These are phyloP conservation scores for Polypedilum pembai DNA, from an alignment of 1,140 invertebrate genomes.

Conservation along the genomic window DNA sequence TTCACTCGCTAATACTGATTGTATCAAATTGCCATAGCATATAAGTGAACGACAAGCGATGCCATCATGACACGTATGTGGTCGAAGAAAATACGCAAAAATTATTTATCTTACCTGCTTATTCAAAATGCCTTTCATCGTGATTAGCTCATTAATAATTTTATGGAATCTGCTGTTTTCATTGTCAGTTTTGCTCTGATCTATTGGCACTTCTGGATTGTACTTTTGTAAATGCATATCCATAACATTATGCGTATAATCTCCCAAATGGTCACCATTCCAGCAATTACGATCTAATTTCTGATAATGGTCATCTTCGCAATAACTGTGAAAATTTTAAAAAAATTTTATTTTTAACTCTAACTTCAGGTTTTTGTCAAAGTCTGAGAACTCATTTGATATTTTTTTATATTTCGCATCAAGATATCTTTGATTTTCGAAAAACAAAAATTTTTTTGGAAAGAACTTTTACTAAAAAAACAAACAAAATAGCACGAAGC, in stretches of 20 bases:
- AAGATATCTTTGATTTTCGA: too few relatives aligned
- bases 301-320: slow-evolving; percentile 39
- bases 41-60: background rate
- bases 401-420: too few relatives aligned
- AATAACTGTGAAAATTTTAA: slow-evolving; percentile 34
- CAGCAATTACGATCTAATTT: slow-evolving; percentile 39
- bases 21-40: background rate
- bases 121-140: slow-evolving; percentile 39
- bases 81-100: background rate
- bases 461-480: too few relatives aligned
- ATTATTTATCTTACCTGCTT: slow-evolving; percentile 36
- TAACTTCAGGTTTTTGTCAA: too few relatives aligned
- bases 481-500: too few relatives aligned
- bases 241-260: slow-evolving; percentile 40
- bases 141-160: slow-evolving; percentile 40
- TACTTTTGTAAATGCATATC: slow-evolving; percentile 39
- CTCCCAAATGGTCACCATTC: slow-evolving; percentile 42
- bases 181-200: slow-evolving; percentile 31
- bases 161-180: slow-evolving; percentile 38
- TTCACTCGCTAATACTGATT: background rate
- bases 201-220: slow-evolving; percentile 41
- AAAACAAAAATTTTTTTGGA: too few relatives aligned
- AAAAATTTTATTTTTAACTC: too few relatives aligned
- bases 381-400: too few relatives aligned
- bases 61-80: background rate